Conservation (phyloP, 1,140 invertebrate species). For the Drosophila serrata region DNA sequence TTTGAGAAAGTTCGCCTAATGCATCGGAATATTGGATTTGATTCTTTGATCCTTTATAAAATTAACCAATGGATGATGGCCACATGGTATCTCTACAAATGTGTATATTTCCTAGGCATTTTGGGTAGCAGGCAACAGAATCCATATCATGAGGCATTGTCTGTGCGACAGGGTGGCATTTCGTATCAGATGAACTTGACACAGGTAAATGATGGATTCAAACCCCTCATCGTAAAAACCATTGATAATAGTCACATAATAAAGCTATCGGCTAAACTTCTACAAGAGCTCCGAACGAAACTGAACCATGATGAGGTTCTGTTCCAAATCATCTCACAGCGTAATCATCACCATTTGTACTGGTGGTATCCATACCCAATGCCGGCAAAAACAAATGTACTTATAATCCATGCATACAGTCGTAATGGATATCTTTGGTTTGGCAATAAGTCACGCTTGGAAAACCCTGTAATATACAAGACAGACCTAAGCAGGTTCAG, state of each 20-base stretch:
- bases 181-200: slow-evolving; percentile 39
- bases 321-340: slow-evolving; percentile 43
- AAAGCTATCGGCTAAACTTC: not conserved
- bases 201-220: not conserved
- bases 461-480: slow-evolving; percentile 2
- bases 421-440: not conserved
- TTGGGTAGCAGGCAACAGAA: slow-evolving; percentile 14
- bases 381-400: slow-evolving; percentile 16
- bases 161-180: not conserved
- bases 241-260: slow-evolving; percentile 9
- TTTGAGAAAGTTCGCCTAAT: not conserved
- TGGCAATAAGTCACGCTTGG: not conserved
- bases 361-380: slow-evolving; percentile 44
- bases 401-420: slow-evolving; percentile 23
- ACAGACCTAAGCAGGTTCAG: slow-evolving; percentile 23
- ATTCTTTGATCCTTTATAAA: slow-evolving; percentile 1
- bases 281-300: not conserved
- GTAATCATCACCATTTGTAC: slow-evolving; percentile 13
- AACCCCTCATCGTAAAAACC: not conserved
- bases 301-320: slow-evolving; percentile 10
- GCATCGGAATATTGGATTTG: not conserved
- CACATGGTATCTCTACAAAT: slow-evolving; percentile 34
- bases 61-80: slow-evolving; percentile 33
- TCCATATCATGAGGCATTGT: slow-evolving; percentile 7
- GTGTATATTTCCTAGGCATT: slow-evolving; percentile 25